A percentile compares a stretch with the other conserved stretches of the same genome.
Conservation (phyloP, 2,888 invertebrate species). For the Gibbula magus region DNA sequence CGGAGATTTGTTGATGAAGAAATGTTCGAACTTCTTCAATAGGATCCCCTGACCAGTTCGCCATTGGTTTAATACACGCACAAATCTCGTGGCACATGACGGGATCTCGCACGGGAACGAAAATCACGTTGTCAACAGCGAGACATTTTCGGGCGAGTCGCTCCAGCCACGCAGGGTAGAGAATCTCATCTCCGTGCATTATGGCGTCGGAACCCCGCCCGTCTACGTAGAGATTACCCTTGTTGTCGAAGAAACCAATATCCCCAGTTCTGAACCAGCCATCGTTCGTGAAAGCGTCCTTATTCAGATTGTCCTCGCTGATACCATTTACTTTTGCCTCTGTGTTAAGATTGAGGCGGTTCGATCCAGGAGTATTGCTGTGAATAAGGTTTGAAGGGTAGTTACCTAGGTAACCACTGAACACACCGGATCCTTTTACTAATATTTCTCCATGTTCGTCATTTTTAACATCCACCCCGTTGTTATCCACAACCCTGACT, state of each 20-base stretch:
- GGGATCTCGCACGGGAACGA: background rate
- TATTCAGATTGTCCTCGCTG: background rate
- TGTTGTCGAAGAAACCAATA: background rate
- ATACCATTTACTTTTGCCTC: background rate
- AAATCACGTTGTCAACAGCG: background rate
- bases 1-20: background rate
- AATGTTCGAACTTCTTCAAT: background rate
- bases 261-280: slow-evolving; percentile 20
- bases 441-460: background rate
- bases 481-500: background rate
- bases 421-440: background rate
- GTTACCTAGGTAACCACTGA: background rate
- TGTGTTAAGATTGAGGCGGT: background rate
- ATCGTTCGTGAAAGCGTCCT: background rate
- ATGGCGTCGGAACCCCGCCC: slow-evolving; percentile 20
- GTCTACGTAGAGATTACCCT: background rate
- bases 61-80: background rate
- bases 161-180: background rate
- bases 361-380: background rate
- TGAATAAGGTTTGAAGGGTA: too few relatives aligned
- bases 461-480: background rate
- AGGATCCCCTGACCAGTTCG: background rate
- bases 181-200: background rate
- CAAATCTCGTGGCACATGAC: slow-evolving; percentile 11
- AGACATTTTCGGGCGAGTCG: background rate